Percentiles rank a stretch among this genome's conserved stretches.
Evolutionary conservation across 2,113 vertebrate species (phyloP).

Genomic region (Cryptomyrus ogoouensis): DNA sequence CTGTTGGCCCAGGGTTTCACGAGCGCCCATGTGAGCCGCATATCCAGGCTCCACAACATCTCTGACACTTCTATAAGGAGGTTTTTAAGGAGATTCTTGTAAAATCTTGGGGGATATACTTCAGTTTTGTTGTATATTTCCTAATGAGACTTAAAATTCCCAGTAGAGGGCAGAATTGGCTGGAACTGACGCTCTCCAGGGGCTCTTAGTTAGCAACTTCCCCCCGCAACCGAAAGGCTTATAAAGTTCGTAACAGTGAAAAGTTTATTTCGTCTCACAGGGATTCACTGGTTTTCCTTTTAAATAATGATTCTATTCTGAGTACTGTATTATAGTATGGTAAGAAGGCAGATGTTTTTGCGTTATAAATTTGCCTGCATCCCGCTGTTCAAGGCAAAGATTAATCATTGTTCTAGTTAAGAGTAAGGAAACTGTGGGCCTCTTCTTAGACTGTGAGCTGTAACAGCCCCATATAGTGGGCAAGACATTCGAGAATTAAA

Average conservation of each 20-base stretch:
- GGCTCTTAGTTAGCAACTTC: not conserved
- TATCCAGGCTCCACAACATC: not conserved
- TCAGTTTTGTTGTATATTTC: not conserved
- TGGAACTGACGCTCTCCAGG: not conserved
- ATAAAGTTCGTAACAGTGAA: too few species aligned
- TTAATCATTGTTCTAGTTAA: not conserved
- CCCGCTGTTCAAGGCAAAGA: not conserved
- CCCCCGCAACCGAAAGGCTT: not conserved
- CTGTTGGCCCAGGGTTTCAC: not conserved
- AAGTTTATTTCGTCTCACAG: not conserved
- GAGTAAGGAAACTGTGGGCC: not conserved
- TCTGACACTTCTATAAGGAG: not conserved
- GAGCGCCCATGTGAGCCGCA: not conserved
- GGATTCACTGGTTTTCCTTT: not conserved
- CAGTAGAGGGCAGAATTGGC: constrained; percentile 22
- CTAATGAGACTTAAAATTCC: not conserved
- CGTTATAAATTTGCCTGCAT: not conserved
- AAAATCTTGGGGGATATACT: not conserved
- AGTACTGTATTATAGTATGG: not conserved
- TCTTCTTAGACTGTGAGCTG: not conserved
- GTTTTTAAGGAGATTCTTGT: not conserved
- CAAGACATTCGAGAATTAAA: not conserved
- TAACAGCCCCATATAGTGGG: not conserved
- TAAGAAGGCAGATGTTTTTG: not conserved
- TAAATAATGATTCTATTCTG: not conserved